Percentiles rank a stretch among this genome's conserved stretches.
phyloP scores from a whole-genome alignment of 2,888 invertebrate species.

The Pristionchus exspectatus region DNA sequence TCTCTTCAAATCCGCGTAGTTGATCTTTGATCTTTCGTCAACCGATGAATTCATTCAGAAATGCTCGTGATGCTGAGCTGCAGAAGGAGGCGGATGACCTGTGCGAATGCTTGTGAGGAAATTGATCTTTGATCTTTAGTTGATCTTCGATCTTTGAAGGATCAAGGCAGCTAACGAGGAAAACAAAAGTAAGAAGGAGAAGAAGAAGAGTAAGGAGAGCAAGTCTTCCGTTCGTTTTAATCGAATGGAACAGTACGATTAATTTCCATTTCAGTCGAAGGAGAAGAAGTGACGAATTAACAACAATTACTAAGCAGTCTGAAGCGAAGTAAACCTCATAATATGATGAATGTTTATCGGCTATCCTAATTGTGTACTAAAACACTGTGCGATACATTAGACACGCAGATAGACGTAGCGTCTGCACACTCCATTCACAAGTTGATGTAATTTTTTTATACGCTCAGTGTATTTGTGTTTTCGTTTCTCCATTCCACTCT shows the following conservation, averaged over 20 bases:
- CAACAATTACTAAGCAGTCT: background rate
- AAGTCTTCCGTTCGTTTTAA: background rate
- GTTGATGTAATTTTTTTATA: too few relatives aligned
- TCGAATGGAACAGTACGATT: background rate
- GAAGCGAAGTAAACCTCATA: background rate
- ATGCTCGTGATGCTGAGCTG: conserved; percentile 6
- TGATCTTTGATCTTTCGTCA: background rate
- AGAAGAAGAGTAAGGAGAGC: background rate
- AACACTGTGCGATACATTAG: background rate
- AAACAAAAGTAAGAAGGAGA: conserved; percentile 11
- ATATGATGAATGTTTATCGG: conserved; percentile 1
- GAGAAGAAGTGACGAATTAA: background rate
- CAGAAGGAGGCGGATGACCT: conserved; percentile 33
- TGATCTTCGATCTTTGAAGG: background rate
- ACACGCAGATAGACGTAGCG: background rate
- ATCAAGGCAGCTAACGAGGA: background rate
- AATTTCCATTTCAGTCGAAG: background rate
- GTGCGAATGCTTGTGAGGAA: conserved; percentile 21
- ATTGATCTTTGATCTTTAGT: background rate
- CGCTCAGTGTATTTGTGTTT: background rate
- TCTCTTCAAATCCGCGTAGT: conserved; percentile 36
- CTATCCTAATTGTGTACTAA: background rate
- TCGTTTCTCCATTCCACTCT: background rate
- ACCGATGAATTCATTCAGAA: background rate
- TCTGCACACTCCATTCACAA: too few relatives aligned